These are phyloP conservation scores for Cebidichthys violaceus DNA, from an alignment of 2,113 vertebrate genomes.

Conservation along the genomic window DNA sequence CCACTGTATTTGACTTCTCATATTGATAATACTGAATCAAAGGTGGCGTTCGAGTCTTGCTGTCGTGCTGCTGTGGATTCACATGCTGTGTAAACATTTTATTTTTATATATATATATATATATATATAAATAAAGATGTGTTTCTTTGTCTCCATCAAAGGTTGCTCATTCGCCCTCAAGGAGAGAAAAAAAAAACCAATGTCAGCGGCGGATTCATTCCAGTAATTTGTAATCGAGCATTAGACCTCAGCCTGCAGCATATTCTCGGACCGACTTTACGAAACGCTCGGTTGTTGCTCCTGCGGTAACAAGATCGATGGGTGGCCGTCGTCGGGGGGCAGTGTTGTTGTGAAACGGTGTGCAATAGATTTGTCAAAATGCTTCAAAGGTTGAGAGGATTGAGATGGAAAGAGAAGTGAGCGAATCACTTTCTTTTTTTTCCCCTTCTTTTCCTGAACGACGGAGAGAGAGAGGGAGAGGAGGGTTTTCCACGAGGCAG, in stretches of 20 bases:
- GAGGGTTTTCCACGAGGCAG: slow-evolving; percentile 24
- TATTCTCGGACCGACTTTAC: slow-evolving; percentile 20
- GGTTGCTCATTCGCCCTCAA: background rate
- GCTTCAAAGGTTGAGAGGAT: slow-evolving; percentile 39
- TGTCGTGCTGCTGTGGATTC: background rate
- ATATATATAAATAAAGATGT: background rate
- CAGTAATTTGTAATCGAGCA: slow-evolving; percentile 12
- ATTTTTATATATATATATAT: too few relatives aligned
- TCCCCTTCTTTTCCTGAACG: slow-evolving; percentile 25
- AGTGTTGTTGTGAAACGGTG: slow-evolving; percentile 29
- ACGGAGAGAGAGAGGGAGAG: background rate
- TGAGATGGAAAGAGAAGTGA: slow-evolving; percentile 44
- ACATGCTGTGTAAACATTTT: background rate
- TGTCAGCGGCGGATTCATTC: background rate
- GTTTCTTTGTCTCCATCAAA: background rate
- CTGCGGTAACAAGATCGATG: slow-evolving; percentile 46
- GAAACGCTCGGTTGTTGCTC: slow-evolving; percentile 35
- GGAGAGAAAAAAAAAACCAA: background rate
- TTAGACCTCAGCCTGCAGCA: slow-evolving; percentile 12
- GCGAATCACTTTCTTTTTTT: slow-evolving; percentile 27
- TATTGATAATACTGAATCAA: background rate
- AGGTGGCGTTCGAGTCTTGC: background rate
- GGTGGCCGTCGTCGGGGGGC: slow-evolving; percentile 14
- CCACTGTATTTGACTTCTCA: background rate
- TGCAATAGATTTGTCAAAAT: slow-evolving; percentile 43